Base-by-base conservation (phyloP, 1,140 invertebrate species). In the silkworm (Bombyx mori) region DNA sequence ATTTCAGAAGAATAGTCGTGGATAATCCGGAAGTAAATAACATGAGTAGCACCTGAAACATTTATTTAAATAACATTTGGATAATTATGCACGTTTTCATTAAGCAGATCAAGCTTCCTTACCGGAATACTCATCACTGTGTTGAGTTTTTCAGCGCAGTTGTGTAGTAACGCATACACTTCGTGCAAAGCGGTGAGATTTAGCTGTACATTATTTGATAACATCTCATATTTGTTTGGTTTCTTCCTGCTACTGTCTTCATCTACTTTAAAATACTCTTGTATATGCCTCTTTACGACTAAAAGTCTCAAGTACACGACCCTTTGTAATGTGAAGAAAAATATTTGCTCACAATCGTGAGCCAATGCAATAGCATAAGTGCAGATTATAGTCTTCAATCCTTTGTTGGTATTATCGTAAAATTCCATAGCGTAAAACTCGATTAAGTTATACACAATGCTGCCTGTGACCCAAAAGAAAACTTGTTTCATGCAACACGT, bases 131-230 rank as follows among this genome's bases (percentile, higher is more conserved):
- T 74, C 65, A 82, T 77, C 18, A 71, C 52, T 7, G 60, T 65
- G 52, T 78, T 79, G 1, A 82, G 67, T 51, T 74, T 56, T 43
- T 72, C 63, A 3, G 77, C 67, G 52, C 73, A 80, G 46, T 74
- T 76, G 57, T 82, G 73, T 50, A 80, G 61, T 18, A 67, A 58
- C 51, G 79, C 79, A 51, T 82, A 82, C 12, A 64, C 58, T 59
- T 60, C 65, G 53, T 80, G 73, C 58, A 80, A 51, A 44, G 66
- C 12, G 52, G 53, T 70, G 2, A 74, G 61, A 59, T 73, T 66
- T 5, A 79, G 56, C 48, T 64, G 54, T 22, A 56, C 49, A 44
- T 68, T 77, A 1, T 68, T 67, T 12, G 68, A 62, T 42, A 75
- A 57, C 35, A 26, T 57, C 67, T 72, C 67, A 44, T 75, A 51